Evolutionary conservation across 2,888 invertebrate species (phyloP).

Genomic region (Mechanitis mazaeus): DNA sequence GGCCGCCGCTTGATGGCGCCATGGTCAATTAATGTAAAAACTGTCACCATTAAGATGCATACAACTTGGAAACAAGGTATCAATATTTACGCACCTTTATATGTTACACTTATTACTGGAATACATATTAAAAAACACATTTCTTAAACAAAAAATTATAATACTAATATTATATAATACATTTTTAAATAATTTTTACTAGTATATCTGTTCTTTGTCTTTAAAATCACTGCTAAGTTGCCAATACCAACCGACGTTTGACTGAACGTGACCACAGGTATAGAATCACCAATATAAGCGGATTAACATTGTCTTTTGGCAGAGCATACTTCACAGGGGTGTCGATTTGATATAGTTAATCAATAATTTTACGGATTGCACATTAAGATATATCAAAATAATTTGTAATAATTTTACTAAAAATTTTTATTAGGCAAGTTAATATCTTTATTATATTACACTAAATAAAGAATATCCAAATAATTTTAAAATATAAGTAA

Average conservation of each 20-base stretch:
- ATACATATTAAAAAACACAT: neutral
- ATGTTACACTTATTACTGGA: neutral
- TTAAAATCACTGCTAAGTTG: constrained; percentile 11
- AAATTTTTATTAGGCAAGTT: too few species aligned
- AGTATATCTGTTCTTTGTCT: neutral
- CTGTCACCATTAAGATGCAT: constrained; percentile 80
- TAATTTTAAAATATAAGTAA: neutral
- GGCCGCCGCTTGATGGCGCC: constrained; percentile 77
- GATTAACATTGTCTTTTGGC: constrained; percentile 74
- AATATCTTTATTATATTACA: too few species aligned
- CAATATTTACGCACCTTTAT: constrained; percentile 15
- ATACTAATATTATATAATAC: neutral
- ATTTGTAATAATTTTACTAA: too few species aligned
- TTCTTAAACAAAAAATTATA: neutral
- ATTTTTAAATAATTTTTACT: neutral
- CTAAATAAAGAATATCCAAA: neutral
- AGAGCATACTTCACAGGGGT: constrained; percentile 49
- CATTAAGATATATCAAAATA: too few species aligned
- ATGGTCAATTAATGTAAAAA: constrained; percentile 78
- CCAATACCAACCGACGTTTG: constrained; percentile 44
- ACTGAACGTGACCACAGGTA: constrained; percentile 63
- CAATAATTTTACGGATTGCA: too few species aligned
- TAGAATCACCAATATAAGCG: constrained; percentile 55
- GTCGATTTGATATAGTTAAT: constrained; percentile 9
- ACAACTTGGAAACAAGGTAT: constrained; percentile 40